Base-by-base conservation (phyloP, 1,140 invertebrate species). In the Goniozus legneri region DNA sequence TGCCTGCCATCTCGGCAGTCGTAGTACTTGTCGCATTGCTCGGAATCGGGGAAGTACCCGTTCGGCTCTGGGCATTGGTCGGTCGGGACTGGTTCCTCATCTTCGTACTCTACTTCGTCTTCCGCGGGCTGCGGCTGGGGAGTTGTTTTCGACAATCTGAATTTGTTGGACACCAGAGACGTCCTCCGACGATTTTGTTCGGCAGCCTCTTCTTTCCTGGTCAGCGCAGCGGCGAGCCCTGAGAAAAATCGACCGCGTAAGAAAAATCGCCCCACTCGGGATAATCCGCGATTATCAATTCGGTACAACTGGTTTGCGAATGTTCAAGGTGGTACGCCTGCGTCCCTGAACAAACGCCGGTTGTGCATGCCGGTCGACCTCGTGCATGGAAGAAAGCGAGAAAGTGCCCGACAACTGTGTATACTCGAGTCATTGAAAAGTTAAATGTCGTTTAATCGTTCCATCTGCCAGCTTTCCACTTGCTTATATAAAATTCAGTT, bases 1-100 rank as follows among this genome's bases (percentile, higher is more conserved):
- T 85, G 80, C 47, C 80, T 78, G 13, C 86, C 82, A 54, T 84
- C 79, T 60, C 84, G 77, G 73, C 92, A 95, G 43, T 86, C 85
- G 69, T 92, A 91, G 65, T 93, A 95, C 68, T 92, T 91, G 75
- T 95, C 92, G 62, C 92, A 95, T 69, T 93, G 91, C 57, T 88
- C 84, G 7, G 83, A 82, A 61, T 92, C 89, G 3, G 90, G 86
- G 65, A 91, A 94, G 69, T 83, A 92, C 12, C 91, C 91, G 56
- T 91, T 83, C 2, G 84, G 78, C 62, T 92, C 87, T 1, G 90
- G 90, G 65, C 91, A 94, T 50, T 88, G 79, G 32, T 83, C 81
- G 2, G 77, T 76, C 8, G 66, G 22, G 43, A 66, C 65, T 1
- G 59, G 59, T 1, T 60, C 58, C 3, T 65, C 63, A 6, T 69